Conservation (phyloP, 2,797 vertebrate genomes). For the Syngnathus acus region DNA sequence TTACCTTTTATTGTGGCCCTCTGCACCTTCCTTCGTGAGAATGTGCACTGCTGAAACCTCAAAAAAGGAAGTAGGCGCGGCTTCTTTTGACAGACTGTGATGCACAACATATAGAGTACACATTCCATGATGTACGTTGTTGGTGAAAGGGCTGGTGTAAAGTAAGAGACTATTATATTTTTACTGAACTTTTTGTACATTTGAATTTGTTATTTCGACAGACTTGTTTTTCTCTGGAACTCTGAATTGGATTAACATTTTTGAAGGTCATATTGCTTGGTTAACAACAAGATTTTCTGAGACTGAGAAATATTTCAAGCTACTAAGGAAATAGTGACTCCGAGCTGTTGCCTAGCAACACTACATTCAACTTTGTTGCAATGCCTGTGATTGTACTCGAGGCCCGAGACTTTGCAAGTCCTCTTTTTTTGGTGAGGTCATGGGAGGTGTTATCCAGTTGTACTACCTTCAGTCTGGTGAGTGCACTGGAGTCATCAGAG, state of each 20-base stretch:
- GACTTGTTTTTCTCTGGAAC: not conserved
- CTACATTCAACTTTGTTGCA: conserved; percentile 7
- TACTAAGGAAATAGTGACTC: conserved; percentile 1
- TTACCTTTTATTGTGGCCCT: conserved; percentile 31
- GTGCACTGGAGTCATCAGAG: conserved; percentile 16
- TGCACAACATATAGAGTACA: not conserved
- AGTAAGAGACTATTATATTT: not conserved
- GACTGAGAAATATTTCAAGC: not conserved
- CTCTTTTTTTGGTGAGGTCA: conserved; percentile 60
- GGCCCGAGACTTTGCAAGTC: conserved; percentile 59
- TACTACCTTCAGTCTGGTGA: conserved; percentile 63
- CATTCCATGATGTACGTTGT: not conserved
- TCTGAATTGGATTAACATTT: not conserved
- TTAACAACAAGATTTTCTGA: not conserved
- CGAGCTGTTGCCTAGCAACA: not conserved
- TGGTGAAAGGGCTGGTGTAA: not conserved
- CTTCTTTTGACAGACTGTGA: conserved; percentile 19
- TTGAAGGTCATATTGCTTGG: not conserved
- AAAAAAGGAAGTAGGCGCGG: conserved; percentile 65
- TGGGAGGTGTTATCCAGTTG: conserved; percentile 56
- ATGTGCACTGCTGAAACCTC: conserved; percentile 28
- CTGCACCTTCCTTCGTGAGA: conserved; percentile 40
- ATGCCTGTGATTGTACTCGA: conserved; percentile 73
- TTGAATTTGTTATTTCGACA: not conserved
- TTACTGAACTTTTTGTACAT: not conserved